Base-by-base conservation (phyloP, 1,140 invertebrate genomes). In the Drosophila kepulauana region DNA sequence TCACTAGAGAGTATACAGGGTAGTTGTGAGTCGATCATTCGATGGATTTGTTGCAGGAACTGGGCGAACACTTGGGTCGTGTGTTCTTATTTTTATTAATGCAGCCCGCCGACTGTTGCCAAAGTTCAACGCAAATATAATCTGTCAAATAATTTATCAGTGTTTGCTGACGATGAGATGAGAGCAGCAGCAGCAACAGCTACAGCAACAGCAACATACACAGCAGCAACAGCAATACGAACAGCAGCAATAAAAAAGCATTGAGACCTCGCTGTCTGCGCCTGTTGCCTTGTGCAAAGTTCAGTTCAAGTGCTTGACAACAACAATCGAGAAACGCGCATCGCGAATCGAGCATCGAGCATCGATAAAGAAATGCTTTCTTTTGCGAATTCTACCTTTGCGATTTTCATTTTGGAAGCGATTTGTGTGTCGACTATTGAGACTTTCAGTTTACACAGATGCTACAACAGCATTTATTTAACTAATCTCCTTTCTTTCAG, bases 71-170 rank as follows among this genome's bases (percentile, higher is more conserved):
- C 57, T 70, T 69, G 72, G 41, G 67, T 63, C 70, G 61, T 82
- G 75, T 82, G 79, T 79, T 82, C 79, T 82, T 69, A 49, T 82
- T 61, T 64, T 66, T 86, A 79, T 86, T 79, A 81, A 73, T 78
- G 67, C 68, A 64, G 61, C 49, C 57, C 62, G 78, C 58, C 74
- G 69, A 72, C 74, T 64, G 43, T 54, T 80, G 49, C 65, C 85
- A 88, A 81, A 88, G 84, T 88, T 88, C 84, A 88, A 88, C 85
- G 85, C 75, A 89, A 88, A 88, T 88, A 89, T 84, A 89, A 89
- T 88, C 84, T 88, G 85, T 88, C 86, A 88, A 88, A 88, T 79
- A 89, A 89, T 89, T 89, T 85, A 88, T 88, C 81, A 88, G 71
- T 88, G 74, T 85, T 89, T 89, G 85, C 63, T 72, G 75, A 85